Base-by-base conservation (phyloP, 2,888 invertebrate genomes). In the Hydrotaea diabolus region DNA sequence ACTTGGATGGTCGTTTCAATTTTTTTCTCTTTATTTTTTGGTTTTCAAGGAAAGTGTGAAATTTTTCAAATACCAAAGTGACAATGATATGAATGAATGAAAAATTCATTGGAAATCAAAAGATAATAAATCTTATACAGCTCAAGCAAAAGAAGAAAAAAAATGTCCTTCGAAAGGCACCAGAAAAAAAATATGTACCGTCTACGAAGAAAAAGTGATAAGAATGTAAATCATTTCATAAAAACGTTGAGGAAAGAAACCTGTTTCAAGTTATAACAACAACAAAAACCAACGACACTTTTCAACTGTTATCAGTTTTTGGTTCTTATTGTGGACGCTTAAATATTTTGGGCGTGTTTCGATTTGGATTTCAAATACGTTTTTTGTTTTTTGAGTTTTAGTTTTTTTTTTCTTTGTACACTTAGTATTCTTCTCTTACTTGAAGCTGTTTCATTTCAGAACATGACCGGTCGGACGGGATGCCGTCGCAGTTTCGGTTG, bases 291-390 rank as follows among this genome's bases (percentile, higher is more conserved):
- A 72, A 76, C 59, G 59, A 69, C 69, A 74, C 62, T 80, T 85
- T 80, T 31, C 59, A 74, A 46, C 43, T 62, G 46, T 69, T 69
- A 69, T 69, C 69, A 69, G 69, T 76, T 82, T 81, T 81, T 77
- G 73, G 62, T 7, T 57, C 9, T n/a, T 21, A 73, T 39, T 39
- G 64, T 57, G n/a, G 21, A 36, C 46, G 39, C 77, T 80, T 43
- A 17, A 77, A 83, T 72, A 75, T 78, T 71, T 85, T 86, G 86
- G 86, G 83, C 83, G 81, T 83, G 83, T 79, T 75, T 79, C 73
- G 17, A 64, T 79, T 75, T 79, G 69, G 17, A 64, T 64, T 64
- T 36, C n/a, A 36, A 64, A 62, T 36, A 26, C n/a, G n/a, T 64
- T 64, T 64, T 31, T n/a, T 13, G 4, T 62, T 26, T 62, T 31